These are phyloP conservation scores for Pachydiplax longipennis DNA, from an alignment of 2,888 invertebrate genomes.

Conservation along the genomic window DNA sequence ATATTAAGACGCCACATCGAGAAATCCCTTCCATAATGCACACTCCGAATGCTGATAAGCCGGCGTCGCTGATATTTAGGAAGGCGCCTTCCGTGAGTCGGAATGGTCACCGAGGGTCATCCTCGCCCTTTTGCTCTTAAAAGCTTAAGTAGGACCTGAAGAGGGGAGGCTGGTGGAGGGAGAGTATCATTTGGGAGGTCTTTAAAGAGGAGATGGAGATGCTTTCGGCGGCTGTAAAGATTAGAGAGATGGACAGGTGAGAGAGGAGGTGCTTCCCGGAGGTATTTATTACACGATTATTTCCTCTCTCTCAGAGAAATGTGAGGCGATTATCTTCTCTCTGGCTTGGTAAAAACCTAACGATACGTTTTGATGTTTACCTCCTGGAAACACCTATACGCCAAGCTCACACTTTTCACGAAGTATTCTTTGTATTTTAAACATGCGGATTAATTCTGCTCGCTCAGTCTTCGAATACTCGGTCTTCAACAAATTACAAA, in stretches of 20 bases:
- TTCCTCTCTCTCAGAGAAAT: background rate
- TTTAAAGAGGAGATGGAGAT: background rate
- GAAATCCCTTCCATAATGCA: background rate
- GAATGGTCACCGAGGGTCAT: background rate
- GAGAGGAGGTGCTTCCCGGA: background rate
- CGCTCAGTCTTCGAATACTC: too few relatives aligned
- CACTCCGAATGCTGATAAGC: background rate
- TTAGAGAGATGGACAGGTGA: background rate
- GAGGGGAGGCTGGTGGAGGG: background rate
- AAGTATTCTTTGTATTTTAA: too few relatives aligned
- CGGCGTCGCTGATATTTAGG: background rate
- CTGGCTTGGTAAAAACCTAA: too few relatives aligned
- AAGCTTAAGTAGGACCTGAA: background rate
- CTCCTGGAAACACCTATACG: too few relatives aligned
- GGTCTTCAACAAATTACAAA: too few relatives aligned
- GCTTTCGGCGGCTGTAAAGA: background rate
- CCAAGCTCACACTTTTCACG: too few relatives aligned
- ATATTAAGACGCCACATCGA: background rate
- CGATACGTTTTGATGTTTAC: too few relatives aligned
- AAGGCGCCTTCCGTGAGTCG: background rate
- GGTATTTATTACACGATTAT: background rate
- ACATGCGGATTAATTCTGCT: too few relatives aligned
- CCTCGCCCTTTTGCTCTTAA: background rate
- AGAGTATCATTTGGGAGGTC: background rate
- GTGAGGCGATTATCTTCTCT: too few relatives aligned